Conservation (phyloP, 1,140 invertebrate species). For the Megalonaias nervosa region DNA sequence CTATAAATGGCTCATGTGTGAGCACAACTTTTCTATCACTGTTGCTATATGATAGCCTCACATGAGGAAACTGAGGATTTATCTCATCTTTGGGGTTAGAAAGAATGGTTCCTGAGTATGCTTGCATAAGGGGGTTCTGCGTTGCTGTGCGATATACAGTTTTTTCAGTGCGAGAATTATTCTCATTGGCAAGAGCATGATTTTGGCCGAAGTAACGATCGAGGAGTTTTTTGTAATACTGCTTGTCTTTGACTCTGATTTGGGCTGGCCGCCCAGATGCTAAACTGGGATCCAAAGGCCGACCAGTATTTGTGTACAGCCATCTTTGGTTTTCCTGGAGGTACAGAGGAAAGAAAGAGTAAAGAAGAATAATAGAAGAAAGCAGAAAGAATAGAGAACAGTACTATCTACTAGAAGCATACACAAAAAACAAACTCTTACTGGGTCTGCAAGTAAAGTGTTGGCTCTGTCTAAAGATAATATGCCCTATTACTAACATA, state of each 20-base stretch:
- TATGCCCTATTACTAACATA: too few species aligned
- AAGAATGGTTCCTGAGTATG: slow-evolving; percentile 37
- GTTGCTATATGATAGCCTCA: slow-evolving; percentile 54
- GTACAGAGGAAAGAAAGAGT: slow-evolving; percentile 7
- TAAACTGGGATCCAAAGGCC: slow-evolving; percentile 46
- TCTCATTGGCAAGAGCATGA: slow-evolving; percentile 61
- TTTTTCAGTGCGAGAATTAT: slow-evolving; percentile 37
- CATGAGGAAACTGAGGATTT: slow-evolving; percentile 53
- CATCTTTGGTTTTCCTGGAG: slow-evolving; percentile 53
- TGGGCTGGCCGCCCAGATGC: slow-evolving; percentile 44
- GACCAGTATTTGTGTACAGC: slow-evolving; percentile 45
- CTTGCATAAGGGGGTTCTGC: slow-evolving; percentile 31
- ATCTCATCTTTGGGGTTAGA: slow-evolving; percentile 36
- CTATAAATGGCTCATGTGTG: slow-evolving; percentile 36
- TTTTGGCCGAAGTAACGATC: slow-evolving; percentile 66
- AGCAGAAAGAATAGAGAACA: too few species aligned
- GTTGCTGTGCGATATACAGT: slow-evolving; percentile 24
- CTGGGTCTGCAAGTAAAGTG: too few species aligned
- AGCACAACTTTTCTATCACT: slow-evolving; percentile 46
- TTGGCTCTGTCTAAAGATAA: too few species aligned
- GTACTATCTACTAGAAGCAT: too few species aligned
- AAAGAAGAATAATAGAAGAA: too few species aligned
- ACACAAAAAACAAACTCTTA: too few species aligned
- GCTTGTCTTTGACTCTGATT: slow-evolving; percentile 60
- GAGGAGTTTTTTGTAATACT: slow-evolving; percentile 66